phyloP scores from a whole-genome alignment of 2,113 vertebrate species.

The Passerina amoena region DNA sequence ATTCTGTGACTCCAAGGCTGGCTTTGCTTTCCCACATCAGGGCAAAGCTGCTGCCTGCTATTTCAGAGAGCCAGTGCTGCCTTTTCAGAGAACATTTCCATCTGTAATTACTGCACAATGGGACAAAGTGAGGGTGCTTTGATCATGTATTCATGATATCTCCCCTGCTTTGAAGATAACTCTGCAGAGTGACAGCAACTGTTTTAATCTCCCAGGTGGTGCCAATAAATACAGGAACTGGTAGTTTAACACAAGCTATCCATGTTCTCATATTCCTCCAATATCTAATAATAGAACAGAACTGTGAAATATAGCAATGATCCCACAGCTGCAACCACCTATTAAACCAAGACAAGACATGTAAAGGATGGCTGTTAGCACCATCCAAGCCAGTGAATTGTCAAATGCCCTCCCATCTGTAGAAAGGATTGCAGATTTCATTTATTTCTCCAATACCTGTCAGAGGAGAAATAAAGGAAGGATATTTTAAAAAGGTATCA shows the following conservation, averaged over 20 bases:
- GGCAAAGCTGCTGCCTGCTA: neutral
- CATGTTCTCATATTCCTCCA: neutral
- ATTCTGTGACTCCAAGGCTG: neutral
- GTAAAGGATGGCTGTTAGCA: neutral
- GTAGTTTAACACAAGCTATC: neutral
- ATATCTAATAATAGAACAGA: constrained; percentile 21
- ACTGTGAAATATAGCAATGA: neutral
- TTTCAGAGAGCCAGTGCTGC: neutral
- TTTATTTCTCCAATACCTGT: neutral
- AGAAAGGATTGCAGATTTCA: neutral
- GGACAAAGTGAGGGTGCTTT: neutral
- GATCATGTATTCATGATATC: neutral
- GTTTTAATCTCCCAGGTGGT: neutral
- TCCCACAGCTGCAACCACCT: constrained; percentile 18
- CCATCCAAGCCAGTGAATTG: neutral
- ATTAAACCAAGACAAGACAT: constrained; percentile 6
- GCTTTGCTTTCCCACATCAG: rapidly evolving
- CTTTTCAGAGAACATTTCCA: neutral
- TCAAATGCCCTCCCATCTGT: neutral
- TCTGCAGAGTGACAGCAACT: neutral
- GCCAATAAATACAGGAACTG: neutral
- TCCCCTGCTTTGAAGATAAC: constrained; percentile 9
- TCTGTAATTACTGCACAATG: neutral
- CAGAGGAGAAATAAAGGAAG: neutral
- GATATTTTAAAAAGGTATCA: neutral